These are phyloP conservation scores for Lottia scabra DNA, from an alignment of 2,888 invertebrate species.

Conservation along the genomic window DNA sequence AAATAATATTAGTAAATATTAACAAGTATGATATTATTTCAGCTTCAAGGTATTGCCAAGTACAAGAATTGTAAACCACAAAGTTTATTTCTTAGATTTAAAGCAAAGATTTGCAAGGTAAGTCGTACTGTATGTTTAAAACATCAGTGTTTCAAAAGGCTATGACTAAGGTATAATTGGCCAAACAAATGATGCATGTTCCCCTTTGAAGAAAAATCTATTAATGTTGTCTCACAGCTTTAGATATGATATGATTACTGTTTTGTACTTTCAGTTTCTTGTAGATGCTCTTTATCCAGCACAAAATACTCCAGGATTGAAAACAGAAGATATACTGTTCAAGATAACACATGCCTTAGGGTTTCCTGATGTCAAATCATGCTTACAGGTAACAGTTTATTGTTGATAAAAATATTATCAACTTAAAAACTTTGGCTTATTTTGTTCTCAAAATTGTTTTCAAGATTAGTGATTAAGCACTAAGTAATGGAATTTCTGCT, in stretches of 20 bases:
- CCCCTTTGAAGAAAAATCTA: no score
- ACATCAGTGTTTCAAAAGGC: no score
- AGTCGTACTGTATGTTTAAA: neutral
- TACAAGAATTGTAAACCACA: conserved; percentile 57
- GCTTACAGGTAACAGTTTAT: conserved; percentile 55
- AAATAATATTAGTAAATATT: neutral
- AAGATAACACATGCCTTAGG: conserved; percentile 61
- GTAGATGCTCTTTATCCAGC: conserved; percentile 59
- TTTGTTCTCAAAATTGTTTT: no score
- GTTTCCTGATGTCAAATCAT: conserved; percentile 57
- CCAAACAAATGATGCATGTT: no score
- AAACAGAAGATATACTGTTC: conserved; percentile 54
- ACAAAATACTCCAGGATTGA: conserved; percentile 33
- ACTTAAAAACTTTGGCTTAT: no score
- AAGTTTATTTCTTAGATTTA: conserved; percentile 57
- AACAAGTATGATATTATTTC: conserved; percentile 17
- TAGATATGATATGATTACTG: no score
- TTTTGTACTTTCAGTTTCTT: conserved; percentile 44
- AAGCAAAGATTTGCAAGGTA: conserved; percentile 60
- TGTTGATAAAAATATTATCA: no score
- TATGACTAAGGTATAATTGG: no score
- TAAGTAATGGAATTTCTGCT: no score
- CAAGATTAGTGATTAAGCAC: no score
- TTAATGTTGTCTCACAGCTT: no score
- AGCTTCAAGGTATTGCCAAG: conserved; percentile 57